Percentiles rank a stretch among this genome's conserved stretches.
Conservation (phyloP, 2,888 invertebrate species). For the Lithophane ornitopus region DNA sequence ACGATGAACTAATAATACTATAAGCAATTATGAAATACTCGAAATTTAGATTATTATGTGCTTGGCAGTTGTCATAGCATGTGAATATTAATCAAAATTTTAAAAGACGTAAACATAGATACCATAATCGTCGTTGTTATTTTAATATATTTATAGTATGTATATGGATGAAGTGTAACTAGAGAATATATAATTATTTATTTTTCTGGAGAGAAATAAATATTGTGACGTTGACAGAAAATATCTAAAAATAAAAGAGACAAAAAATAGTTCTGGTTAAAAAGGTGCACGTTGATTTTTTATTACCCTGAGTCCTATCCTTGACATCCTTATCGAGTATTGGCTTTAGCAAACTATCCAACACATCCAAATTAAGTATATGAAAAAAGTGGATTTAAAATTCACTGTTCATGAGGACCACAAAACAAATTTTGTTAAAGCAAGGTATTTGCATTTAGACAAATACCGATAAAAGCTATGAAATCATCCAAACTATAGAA, state of each 20-base stretch:
- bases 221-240: conserved; percentile 78
- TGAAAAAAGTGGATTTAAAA: conserved; percentile 1
- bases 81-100: conserved; percentile 65
- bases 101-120: conserved; percentile 78
- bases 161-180: conserved; percentile 78
- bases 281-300: conserved; percentile 86
- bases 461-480: conserved; percentile 2
- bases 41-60: conserved; percentile 55
- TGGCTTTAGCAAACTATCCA: conserved; percentile 70
- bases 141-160: conserved; percentile 78
- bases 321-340: conserved; percentile 67
- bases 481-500: conserved; percentile 12
- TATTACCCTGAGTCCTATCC: conserved; percentile 71
- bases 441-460: conserved; percentile 17
- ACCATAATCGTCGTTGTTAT: conserved; percentile 81
- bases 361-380: background rate
- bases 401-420: background rate
- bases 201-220: conserved; percentile 83
- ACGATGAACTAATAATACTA: conserved; percentile 45
- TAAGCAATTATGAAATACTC: conserved; percentile 61
- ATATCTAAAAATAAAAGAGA: conserved; percentile 75
- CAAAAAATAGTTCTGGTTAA: conserved; percentile 80
- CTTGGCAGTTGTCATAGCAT: conserved; percentile 59
- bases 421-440: background rate
- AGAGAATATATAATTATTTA: conserved; percentile 74